A percentile compares a stretch with the other conserved stretches of the same genome.
Conservation (phyloP, 2,113 vertebrate genomes). For the Rhipidura dahli region DNA sequence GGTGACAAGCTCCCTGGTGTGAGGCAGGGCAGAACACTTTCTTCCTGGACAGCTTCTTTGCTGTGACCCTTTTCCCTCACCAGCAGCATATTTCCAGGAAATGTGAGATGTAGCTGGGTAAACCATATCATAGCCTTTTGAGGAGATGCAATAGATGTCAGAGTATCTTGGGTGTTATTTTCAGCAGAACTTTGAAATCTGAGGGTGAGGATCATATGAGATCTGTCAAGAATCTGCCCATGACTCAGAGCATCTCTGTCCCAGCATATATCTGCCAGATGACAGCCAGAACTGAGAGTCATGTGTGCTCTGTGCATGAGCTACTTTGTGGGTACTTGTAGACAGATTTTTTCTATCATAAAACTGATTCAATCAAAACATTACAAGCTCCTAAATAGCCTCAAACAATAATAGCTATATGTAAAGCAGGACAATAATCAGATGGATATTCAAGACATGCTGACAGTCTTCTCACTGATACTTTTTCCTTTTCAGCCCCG, state of each 20-base stretch:
- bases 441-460: neutral
- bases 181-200: neutral
- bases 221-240: neutral
- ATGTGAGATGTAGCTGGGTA: neutral
- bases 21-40: neutral
- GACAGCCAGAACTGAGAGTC: neutral
- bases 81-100: neutral
- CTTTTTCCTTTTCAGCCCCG: neutral
- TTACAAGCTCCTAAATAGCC: neutral
- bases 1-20: neutral
- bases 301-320: neutral
- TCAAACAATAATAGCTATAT: neutral
- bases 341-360: neutral
- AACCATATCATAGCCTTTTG: neutral
- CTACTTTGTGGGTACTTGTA: neutral
- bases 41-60: neutral
- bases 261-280: neutral
- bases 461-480: neutral
- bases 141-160: neutral
- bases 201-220: neutral
- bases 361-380: neutral
- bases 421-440: conserved; percentile 2
- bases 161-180: neutral
- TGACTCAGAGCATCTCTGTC: neutral
- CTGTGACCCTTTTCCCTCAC: neutral